A percentile compares a stretch with the other conserved stretches of the same genome.
These are phyloP conservation scores for Brachionus sp. DNA, from an alignment of 1,140 invertebrate species.

Conservation along the genomic window DNA sequence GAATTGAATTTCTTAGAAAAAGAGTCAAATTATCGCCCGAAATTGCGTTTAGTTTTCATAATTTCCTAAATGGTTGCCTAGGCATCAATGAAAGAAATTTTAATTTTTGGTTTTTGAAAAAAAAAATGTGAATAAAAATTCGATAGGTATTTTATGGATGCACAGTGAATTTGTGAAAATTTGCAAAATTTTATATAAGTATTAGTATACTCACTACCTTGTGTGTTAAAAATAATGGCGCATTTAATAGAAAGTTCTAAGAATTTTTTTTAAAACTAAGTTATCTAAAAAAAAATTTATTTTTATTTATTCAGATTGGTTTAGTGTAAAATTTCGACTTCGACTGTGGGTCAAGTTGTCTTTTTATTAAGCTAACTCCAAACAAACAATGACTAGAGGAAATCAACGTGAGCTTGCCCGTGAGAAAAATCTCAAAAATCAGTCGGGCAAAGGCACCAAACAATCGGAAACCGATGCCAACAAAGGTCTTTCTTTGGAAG, in stretches of 20 bases:
- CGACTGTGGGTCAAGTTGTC: slow-evolving; percentile 35
- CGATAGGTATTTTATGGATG: background rate
- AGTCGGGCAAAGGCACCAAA: background rate
- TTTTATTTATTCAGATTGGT: background rate
- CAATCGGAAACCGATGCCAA: slow-evolving; percentile 29
- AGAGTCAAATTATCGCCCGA: background rate
- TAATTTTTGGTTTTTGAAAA: background rate
- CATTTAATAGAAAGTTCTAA: slow-evolving; percentile 22
- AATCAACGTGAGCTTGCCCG: slow-evolving; percentile 46
- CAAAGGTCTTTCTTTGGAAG: slow-evolving; percentile 36
- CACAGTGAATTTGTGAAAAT: background rate
- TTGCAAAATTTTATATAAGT: background rate
- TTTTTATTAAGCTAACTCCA: background rate
- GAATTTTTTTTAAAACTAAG: background rate
- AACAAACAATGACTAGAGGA: slow-evolving; percentile 41
- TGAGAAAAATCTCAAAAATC: slow-evolving; percentile 30
- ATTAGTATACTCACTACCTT: background rate
- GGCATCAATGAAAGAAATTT: background rate
- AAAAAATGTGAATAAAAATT: slow-evolving; percentile 30
- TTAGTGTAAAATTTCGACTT: slow-evolving; percentile 30
- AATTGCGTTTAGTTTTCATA: background rate
- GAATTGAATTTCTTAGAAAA: background rate
- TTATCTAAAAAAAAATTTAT: background rate
- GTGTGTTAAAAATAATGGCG: background rate
- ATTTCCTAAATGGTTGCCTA: background rate